Evolutionary conservation across 2,888 invertebrate genomes (phyloP).

Genomic region (Drosophila formosana): DNA sequence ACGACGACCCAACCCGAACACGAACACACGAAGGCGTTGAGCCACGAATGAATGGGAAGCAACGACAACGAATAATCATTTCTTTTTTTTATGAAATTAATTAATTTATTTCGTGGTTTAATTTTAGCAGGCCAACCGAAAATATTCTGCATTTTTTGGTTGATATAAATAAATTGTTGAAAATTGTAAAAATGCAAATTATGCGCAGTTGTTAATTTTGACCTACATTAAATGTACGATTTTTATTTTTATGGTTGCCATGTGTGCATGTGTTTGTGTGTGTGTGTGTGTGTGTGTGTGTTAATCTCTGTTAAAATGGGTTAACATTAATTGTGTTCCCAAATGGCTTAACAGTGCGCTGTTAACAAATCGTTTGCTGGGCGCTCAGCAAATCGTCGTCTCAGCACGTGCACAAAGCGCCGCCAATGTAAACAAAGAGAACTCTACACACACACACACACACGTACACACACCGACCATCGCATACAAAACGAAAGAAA

Average conservation of each 20-base stretch:
- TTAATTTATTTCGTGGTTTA: slow-evolving; percentile 19
- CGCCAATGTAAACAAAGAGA: slow-evolving; percentile 69
- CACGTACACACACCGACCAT: slow-evolving; percentile 7
- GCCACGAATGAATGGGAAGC: slow-evolving; percentile 57
- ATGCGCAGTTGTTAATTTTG: background rate
- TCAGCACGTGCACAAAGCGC: slow-evolving; percentile 61
- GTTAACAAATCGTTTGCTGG: slow-evolving; percentile 60
- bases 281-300: slow-evolving; percentile 19
- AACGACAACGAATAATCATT: slow-evolving; percentile 35
- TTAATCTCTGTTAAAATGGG: slow-evolving; percentile 34
- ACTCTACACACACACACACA: slow-evolving; percentile 43
- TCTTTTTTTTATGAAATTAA: slow-evolving; percentile 27
- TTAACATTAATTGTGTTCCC: slow-evolving; percentile 34
- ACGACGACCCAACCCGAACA: slow-evolving; percentile 42
- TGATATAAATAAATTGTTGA: slow-evolving; percentile 1
- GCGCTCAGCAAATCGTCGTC: slow-evolving; percentile 59
- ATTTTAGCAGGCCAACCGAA: slow-evolving; percentile 14
- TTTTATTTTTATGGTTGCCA: no score
- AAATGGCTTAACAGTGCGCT: slow-evolving; percentile 51
- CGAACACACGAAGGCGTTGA: slow-evolving; percentile 16
- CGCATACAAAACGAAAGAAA: slow-evolving; percentile 27
- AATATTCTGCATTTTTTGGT: background rate
- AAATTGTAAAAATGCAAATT: background rate
- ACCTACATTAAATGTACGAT: slow-evolving; percentile 1
- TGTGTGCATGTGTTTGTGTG: no score